These are phyloP conservation scores for Lepidocolaptes lacrymiger DNA, from an alignment of 2,797 vertebrate genomes.

Conservation along the genomic window DNA sequence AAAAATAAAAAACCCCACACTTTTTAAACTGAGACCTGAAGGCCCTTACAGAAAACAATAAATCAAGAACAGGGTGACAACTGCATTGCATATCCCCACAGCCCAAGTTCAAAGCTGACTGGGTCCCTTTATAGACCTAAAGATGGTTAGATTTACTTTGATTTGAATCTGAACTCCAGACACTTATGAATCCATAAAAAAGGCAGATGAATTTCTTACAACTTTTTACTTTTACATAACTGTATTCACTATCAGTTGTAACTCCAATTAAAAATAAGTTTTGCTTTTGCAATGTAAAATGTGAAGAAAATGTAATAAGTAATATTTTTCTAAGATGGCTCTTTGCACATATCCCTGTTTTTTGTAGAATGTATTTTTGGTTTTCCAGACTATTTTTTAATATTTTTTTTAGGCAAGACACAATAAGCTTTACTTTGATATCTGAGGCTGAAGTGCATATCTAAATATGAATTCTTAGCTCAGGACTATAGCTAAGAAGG, in stretches of 20 bases:
- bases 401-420: background rate
- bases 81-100: background rate
- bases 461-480: background rate
- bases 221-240: background rate
- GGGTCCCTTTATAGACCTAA: background rate
- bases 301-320: background rate
- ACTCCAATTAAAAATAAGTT: background rate
- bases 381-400: background rate
- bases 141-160: background rate
- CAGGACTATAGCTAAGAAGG: background rate
- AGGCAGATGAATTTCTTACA: background rate
- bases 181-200: accelerated
- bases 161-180: background rate
- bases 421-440: background rate
- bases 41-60: background rate
- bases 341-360: background rate
- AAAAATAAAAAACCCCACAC: accelerated
- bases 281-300: background rate
- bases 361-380: background rate
- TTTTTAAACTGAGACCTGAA: background rate
- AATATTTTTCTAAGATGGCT: background rate
- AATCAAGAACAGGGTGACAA: background rate
- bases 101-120: background rate
- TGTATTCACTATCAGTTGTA: background rate
- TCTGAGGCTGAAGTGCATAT: background rate